Evolutionary conservation across 2,888 invertebrate genomes (phyloP), one percentile per base, ranked within the genome.

Genomic region (Parnassius orleans): DNA sequence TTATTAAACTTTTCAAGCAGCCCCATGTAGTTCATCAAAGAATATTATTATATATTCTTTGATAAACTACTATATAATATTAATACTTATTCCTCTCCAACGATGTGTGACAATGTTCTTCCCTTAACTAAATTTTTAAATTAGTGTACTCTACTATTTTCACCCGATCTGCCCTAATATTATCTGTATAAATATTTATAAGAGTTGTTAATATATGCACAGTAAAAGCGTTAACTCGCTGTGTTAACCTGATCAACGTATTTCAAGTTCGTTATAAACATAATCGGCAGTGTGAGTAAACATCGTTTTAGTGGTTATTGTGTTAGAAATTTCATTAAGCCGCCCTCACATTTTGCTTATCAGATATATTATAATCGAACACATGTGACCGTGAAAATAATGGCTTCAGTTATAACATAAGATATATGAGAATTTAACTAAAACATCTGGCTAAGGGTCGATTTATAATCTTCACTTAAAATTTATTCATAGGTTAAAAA

Each of bases 201-300:
- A 69, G 66, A 61, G 57, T 64, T 72, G 81, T 65, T 81, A 87
- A 88, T 84, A 65, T 78, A 89, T 90, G 74, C 81, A 76, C 77
- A 86, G 90, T 84, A 83, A 87, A 87, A 81, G 84, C 85, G 88
- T 79, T 85, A 85, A 87, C 83, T 68, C 66, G 66, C 65, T 61
- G 54, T 41, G 53, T 58, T 53, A 54, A 50, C 54, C 50, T 53
- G 53, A 57, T 51, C 50, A 54, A 63, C 53, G 54, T 54, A 53
- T 54, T 61, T 54, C 43, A 50, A 50, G 54, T 54, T 57, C 62
- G 62, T 62, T 63, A 58, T 54, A 55, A 58, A 62, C 57, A 46
- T 63, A 58, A 63, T 63, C 58, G 62, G 50, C 58, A 54, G 24
- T 50, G 41, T 58, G 54, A 58, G 58, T 58, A 63, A 54, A 58